Evolutionary conservation across 2,888 invertebrate genomes (phyloP).

Genomic region (Calameuta pallipes): DNA sequence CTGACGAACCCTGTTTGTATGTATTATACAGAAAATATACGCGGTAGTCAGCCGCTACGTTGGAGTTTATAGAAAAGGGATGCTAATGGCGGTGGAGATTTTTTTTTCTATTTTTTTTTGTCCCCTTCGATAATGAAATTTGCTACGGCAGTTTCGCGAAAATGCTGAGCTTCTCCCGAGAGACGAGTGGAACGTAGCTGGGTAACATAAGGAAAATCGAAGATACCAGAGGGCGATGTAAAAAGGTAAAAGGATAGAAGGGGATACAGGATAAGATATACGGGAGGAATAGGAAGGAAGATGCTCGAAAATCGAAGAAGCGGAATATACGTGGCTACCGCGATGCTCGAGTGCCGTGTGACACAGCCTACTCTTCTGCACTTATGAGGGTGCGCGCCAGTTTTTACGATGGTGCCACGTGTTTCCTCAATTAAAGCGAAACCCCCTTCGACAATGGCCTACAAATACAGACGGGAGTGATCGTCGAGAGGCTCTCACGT

Average conservation of each 20-base stretch:
- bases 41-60: neutral
- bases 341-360: conserved; percentile 4
- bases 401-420: conserved; percentile 40
- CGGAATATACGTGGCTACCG: neutral
- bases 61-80: neutral
- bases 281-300: neutral
- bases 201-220: neutral
- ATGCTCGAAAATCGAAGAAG: neutral
- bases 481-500: neutral
- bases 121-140: neutral
- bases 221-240: neutral
- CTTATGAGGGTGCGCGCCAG: conserved; percentile 20
- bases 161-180: neutral
- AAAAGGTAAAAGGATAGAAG: neutral
- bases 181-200: neutral
- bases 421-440: conserved; percentile 49
- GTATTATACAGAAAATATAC: neutral
- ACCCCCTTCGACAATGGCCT: conserved; percentile 37
- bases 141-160: neutral
- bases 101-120: neutral
- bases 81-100: neutral
- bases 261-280: neutral
- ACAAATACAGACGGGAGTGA: conserved; percentile 24
- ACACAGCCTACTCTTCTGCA: neutral
- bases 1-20: neutral